Percentiles rank a stretch among this genome's conserved stretches.
These are phyloP conservation scores for Pelodiscus sinensis DNA, from an alignment of 2,113 vertebrate genomes.

Conservation along the genomic window DNA sequence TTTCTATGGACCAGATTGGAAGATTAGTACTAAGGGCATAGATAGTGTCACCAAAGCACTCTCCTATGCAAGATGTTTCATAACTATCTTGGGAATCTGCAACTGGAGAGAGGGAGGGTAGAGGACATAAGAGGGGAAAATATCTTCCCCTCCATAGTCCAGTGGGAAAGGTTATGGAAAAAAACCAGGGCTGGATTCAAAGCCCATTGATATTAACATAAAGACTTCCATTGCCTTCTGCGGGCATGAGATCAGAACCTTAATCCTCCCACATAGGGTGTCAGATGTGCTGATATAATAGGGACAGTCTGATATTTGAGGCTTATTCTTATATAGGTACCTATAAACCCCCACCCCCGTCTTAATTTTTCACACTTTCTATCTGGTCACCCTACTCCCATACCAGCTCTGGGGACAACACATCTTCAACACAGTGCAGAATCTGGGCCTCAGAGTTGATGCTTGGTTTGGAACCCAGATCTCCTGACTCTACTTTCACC, in stretches of 20 bases:
- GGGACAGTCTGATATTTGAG: too few species aligned
- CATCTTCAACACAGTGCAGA: not conserved
- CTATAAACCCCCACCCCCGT: too few species aligned
- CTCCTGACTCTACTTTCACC: not conserved
- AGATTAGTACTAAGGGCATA: not conserved
- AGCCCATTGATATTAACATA: not conserved
- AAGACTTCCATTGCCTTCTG: not conserved
- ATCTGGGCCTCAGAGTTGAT: not conserved
- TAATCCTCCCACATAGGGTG: not conserved
- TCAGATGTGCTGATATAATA: too few species aligned
- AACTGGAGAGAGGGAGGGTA: not conserved
- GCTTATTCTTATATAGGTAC: too few species aligned
- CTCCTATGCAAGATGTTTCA: not conserved
- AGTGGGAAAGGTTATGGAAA: not conserved
- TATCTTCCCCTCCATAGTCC: not conserved
- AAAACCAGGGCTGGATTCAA: constrained; percentile 7
- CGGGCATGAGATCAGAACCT: not conserved
- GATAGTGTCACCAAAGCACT: not conserved
- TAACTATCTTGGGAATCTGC: not conserved
- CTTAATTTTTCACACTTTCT: too few species aligned
- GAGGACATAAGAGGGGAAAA: not conserved
- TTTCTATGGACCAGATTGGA: not conserved
- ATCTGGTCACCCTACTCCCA: too few species aligned
- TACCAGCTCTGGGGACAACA: not conserved
- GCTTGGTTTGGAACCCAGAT: not conserved